Evolutionary conservation across 92 coral and sea anemone species (phyloP), one percentile per base, ranked within the genome.

Genomic region (Zoanthus sociatus): DNA sequence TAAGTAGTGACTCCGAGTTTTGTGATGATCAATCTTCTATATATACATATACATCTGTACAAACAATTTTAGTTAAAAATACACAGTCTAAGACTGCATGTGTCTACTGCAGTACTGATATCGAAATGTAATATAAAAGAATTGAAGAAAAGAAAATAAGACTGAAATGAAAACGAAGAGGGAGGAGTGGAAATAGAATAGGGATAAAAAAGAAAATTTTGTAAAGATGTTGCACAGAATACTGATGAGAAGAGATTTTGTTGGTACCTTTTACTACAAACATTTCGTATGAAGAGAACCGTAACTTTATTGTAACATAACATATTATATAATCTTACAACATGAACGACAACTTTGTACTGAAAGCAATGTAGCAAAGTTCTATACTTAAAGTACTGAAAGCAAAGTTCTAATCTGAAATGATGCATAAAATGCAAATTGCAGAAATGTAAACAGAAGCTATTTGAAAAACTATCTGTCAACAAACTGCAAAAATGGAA

Each of bases 301-400:
- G 66, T 60, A 60, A 60, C 66, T 60, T 60, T 58, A 58, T 58
- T 16, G n/a, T 58, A 58, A 58, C 31, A 78, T 26, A 50, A 50
- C 55, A 50, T 50, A 50, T 50, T 47, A 82, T 82, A 61, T 55
- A 81, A 81, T 82, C 86, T 82, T 63, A 82, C 76, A 82, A 63
- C n/a, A 55, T 61, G 74, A 82, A 82, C 86, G 53, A 82, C 86
- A 20, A 32, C 86, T 82, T 82, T 82, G 86, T 82, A 82, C 86
- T 60, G 86, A 82, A 66, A 50, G 60, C 83, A 55, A 78, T 78
- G 69, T 66, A 66, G 33, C 64, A 78, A 78, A 44, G 64, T 82
- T 82, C 56, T 82, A 8, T 58, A 58, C 66, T 58, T 68, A 68
- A 68, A 68, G 73, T 68, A 68, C 73, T 68, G 44, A 68, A 82